A percentile compares a stretch with the other conserved stretches of the same genome.
Conservation (phyloP, 2,888 invertebrate species). For the Caenorhabditis sp. region DNA sequence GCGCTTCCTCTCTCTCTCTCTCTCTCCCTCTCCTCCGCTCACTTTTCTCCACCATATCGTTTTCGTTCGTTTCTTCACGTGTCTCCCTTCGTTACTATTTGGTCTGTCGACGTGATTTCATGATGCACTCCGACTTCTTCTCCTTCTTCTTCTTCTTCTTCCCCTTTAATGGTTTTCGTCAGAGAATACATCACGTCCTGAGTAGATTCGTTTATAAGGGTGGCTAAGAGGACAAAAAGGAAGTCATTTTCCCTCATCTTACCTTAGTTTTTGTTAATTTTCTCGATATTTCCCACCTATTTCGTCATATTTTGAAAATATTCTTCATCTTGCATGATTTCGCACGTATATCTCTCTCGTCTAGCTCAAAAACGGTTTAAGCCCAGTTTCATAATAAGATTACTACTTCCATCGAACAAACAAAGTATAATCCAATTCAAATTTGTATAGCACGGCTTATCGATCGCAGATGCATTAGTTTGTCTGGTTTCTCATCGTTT, state of each 20-base stretch:
- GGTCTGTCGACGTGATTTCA: conserved; percentile 51
- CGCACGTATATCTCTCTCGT: too few species aligned
- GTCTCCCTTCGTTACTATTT: conserved; percentile 42
- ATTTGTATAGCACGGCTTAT: too few species aligned
- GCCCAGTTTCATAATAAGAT: too few species aligned
- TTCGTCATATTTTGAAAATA: neutral
- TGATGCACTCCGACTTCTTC: conserved; percentile 26
- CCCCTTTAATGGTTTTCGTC: conserved; percentile 23
- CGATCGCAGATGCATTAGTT: too few species aligned
- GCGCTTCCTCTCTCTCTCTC: conserved; percentile 8
- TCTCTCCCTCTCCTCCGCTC: conserved; percentile 1
- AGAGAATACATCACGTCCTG: conserved; percentile 2
- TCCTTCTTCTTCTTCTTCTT: conserved; percentile 4
- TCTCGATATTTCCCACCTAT: neutral
- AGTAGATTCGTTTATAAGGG: conserved; percentile 30
- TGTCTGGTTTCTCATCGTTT: too few species aligned
- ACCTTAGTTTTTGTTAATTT: neutral
- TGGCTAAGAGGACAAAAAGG: neutral
- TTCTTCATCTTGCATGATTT: too few species aligned
- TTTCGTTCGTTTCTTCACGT: conserved; percentile 52
- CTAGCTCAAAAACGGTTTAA: too few species aligned
- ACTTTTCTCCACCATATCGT: conserved; percentile 28
- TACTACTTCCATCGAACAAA: too few species aligned
- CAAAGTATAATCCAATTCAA: too few species aligned
- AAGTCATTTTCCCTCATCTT: neutral